These are phyloP conservation scores for Paragorgia papillata DNA, from an alignment of 92 coral and sea anemone genomes.

Conservation along the genomic window DNA sequence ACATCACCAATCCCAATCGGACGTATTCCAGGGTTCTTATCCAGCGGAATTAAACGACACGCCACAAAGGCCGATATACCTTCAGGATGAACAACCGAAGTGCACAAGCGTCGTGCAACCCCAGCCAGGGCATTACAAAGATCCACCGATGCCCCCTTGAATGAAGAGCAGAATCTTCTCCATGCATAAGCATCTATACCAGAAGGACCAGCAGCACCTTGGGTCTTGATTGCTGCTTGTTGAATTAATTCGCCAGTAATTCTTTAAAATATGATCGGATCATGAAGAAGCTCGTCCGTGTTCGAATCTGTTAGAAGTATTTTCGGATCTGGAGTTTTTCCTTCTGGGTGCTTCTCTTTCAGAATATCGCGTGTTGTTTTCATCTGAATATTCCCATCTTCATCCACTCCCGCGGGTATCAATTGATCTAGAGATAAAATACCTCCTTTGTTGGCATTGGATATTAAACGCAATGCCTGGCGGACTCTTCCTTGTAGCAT, in stretches of 20 bases:
- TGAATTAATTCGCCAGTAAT: conserved; percentile 20
- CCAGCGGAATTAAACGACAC: no score
- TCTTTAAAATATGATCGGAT: conserved; percentile 29
- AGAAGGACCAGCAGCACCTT: conserved; percentile 28
- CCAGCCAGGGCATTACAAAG: no score
- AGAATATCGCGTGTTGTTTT: conserved; percentile 11
- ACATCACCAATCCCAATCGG: no score
- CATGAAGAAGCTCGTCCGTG: neutral
- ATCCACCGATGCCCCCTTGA: conserved; percentile 16
- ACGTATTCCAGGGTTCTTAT: no score
- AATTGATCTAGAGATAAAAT: conserved; percentile 11
- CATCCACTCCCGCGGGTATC: no score
- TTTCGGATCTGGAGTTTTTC: conserved; percentile 1
- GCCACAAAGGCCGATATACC: no score
- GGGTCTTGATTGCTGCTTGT: conserved; percentile 21
- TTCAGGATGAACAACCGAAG: no score
- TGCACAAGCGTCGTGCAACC: conserved; percentile 13
- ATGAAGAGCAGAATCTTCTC: conserved; percentile 29
- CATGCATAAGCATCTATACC: neutral
- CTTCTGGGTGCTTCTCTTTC: conserved; percentile 20
- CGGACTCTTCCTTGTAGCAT: conserved; percentile 7
- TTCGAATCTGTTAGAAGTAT: conserved; percentile 5
- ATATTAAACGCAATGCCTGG: conserved; percentile 8
- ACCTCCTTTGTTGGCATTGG: conserved; percentile 12
- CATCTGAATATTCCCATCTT: conserved; percentile 11